Percentiles rank a stretch among this genome's conserved stretches.
Conservation (phyloP, 2,888 invertebrate genomes). For the Notodonta dromedarius region DNA sequence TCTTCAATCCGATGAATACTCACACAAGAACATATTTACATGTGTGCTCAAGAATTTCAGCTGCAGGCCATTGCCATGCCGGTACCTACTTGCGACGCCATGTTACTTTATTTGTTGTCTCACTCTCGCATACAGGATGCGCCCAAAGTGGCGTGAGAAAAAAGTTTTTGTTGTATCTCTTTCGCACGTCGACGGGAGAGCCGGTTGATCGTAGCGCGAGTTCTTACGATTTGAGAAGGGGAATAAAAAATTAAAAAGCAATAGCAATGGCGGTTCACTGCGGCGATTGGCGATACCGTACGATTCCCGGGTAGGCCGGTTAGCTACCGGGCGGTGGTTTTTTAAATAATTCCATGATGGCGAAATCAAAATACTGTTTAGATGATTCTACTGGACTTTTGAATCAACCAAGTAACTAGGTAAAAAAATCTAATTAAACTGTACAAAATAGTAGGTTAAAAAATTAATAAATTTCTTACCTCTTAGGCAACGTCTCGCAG, state of each 20-base stretch:
- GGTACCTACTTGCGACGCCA: conserved; percentile 63
- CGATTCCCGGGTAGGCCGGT: conserved; percentile 44
- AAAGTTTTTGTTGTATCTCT: conserved; percentile 54
- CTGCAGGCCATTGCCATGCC: conserved; percentile 58
- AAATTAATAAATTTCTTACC: conserved; percentile 48
- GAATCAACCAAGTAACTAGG: not conserved
- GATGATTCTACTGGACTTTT: not conserved
- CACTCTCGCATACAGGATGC: conserved; percentile 45
- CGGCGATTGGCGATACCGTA: conserved; percentile 43
- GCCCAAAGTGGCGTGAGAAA: conserved; percentile 44
- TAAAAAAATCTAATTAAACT: no score
- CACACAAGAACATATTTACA: conserved; percentile 54
- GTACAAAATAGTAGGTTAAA: no score
- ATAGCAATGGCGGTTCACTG: conserved; percentile 52
- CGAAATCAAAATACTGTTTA: conserved; percentile 28
- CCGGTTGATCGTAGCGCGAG: conserved; percentile 61
- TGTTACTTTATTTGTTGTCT: conserved; percentile 69
- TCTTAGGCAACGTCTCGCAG: conserved; percentile 64
- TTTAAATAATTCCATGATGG: conserved; percentile 50
- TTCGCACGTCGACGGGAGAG: conserved; percentile 49
- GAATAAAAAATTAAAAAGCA: conserved; percentile 71
- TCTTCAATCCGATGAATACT: conserved; percentile 53
- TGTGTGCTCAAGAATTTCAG: conserved; percentile 70
- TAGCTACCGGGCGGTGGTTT: conserved; percentile 44
- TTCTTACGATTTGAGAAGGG: conserved; percentile 74